Evolutionary conservation across 1,140 invertebrate genomes (phyloP), one percentile per base, ranked within the genome.

Genomic region (Littorina saxatilis): DNA sequence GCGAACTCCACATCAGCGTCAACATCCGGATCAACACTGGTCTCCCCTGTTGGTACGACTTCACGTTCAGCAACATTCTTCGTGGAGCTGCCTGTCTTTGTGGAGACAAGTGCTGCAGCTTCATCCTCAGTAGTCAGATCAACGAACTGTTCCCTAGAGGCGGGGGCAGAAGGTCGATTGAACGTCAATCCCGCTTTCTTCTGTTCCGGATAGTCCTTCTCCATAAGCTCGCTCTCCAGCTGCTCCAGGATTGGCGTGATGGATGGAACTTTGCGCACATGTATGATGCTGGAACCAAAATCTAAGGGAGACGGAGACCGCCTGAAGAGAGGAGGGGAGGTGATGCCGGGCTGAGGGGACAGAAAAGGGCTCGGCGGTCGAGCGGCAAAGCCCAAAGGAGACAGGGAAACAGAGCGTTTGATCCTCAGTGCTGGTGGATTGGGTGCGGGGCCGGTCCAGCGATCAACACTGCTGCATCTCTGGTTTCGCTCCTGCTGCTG

Each of bases 201-300:
- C 9, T 20, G 37, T 35, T 23, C n/a, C 17, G 9, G 73, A 7
- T 23, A 9, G n/a, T 72, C 75, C 2, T 15, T 17, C 1, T 61
- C 55, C 2, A 23, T 27, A 43, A 43, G 23, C 39, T 78, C 76
- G n/a, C 20, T 39, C 39, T 78, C 76, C 55, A 78, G 20, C 37
- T 78, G 76, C 40, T 78, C 76, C 32, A 78, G n/a, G n/a, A 78
- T 78, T 11, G 76, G 76, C n/a, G 55, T 78, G 23, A 78, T 58
- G 15, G 55, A 43, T 17, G 37, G 55, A 11, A 37, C 15, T 43
- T 50, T 73, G 23, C 70, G 70, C 27, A 27, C 37, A 9, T 37
- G 70, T 13, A 50, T 4, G 23, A 0, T 27, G 37, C 68, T 15
- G 68, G 7, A 17, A 1, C 43, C 37, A 2, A 0, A 13, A 0